These are phyloP conservation scores for Colius striatus DNA, from an alignment of 2,113 vertebrate species.

Conservation along the genomic window DNA sequence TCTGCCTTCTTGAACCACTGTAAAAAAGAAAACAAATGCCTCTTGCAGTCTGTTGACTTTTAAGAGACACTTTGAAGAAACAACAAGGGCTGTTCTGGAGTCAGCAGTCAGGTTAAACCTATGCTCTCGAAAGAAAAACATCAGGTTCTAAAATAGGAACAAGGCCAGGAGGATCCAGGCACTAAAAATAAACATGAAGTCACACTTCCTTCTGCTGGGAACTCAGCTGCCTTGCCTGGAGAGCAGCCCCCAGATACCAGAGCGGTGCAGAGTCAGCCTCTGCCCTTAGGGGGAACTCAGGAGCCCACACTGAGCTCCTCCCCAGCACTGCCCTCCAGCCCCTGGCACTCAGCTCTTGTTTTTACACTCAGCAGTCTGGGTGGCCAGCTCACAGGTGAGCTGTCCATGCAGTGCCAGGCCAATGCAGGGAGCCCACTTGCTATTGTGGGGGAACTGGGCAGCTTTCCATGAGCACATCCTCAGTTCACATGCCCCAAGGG, in stretches of 20 bases:
- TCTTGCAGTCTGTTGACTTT: neutral
- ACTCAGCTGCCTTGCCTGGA: neutral
- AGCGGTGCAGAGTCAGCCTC: neutral
- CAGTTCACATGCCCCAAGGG: rapidly evolving
- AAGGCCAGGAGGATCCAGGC: neutral
- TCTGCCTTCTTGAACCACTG: neutral
- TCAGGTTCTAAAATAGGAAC: conserved; percentile 9
- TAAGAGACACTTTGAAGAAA: neutral
- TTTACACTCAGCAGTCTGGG: too few relatives aligned
- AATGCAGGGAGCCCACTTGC: rapidly evolving
- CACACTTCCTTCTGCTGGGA: neutral
- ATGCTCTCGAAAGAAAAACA: neutral
- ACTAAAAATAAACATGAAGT: neutral
- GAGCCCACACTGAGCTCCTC: rapidly evolving
- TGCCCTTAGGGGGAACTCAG: rapidly evolving
- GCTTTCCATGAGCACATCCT: rapidly evolving
- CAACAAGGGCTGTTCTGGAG: neutral
- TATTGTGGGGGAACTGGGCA: rapidly evolving
- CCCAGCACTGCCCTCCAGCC: neutral
- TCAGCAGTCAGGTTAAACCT: neutral
- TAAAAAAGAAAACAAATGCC: too few relatives aligned
- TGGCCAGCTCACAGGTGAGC: too few relatives aligned
- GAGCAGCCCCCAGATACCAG: neutral
- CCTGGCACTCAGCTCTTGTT: rapidly evolving
- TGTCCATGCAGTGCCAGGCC: rapidly evolving